These are phyloP conservation scores for Phorcus lineatus DNA, from an alignment of 2,888 invertebrate genomes.

Conservation along the genomic window DNA sequence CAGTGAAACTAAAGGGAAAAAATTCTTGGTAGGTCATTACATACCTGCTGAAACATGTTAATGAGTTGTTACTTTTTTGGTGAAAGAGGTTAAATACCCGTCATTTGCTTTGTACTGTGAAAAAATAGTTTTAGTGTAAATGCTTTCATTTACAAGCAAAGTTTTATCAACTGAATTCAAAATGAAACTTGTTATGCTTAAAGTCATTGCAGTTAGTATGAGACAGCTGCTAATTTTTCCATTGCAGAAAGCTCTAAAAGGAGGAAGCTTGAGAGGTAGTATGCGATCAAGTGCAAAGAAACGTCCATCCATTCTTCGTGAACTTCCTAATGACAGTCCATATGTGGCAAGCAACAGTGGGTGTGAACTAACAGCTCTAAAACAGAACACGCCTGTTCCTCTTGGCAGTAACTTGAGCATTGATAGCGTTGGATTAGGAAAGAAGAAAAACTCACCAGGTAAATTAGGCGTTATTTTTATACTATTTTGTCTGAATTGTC, in stretches of 20 bases:
- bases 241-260: conserved; percentile 60
- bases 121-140: too few relatives aligned
- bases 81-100: too few relatives aligned
- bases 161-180: too few relatives aligned
- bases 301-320: conserved; percentile 51
- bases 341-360: conserved; percentile 37
- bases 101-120: too few relatives aligned
- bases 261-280: conserved; percentile 57
- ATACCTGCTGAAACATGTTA: too few relatives aligned
- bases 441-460: not conserved
- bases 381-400: not conserved
- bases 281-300: conserved; percentile 53
- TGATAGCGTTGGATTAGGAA: not conserved
- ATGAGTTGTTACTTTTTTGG: too few relatives aligned
- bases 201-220: too few relatives aligned
- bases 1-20: conserved; percentile 46
- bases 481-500: too few relatives aligned
- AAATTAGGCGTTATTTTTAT: not conserved
- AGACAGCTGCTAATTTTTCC: not conserved
- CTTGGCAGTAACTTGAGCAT: not conserved
- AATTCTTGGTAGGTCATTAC: conserved; percentile 47
- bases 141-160: too few relatives aligned
- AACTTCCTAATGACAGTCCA: conserved; percentile 46
- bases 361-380: conserved; percentile 20
- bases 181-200: too few relatives aligned